These are phyloP conservation scores for Anaspis maculata DNA, from an alignment of 2,888 invertebrate species.

Conservation along the genomic window DNA sequence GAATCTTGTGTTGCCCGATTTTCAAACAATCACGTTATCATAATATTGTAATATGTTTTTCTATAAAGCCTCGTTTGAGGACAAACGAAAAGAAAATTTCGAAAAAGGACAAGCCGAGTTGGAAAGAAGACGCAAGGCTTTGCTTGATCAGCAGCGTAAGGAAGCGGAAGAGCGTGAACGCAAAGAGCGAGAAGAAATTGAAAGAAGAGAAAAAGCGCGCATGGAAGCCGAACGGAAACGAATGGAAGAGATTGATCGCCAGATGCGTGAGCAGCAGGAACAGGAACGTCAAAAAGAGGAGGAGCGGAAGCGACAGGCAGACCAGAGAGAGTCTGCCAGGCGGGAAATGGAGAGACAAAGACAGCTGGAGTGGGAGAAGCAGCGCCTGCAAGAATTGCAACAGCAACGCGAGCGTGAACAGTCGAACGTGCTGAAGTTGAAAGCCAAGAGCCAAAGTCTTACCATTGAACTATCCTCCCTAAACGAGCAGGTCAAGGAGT, in stretches of 20 bases:
- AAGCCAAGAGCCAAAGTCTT: constrained; percentile 79
- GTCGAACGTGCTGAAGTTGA: constrained; percentile 73
- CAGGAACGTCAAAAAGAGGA: constrained; percentile 67
- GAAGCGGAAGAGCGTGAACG: constrained; percentile 90
- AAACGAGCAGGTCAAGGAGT: constrained; percentile 57
- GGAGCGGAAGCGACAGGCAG: constrained; percentile 67
- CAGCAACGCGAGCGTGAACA: constrained; percentile 79
- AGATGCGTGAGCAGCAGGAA: constrained; percentile 70
- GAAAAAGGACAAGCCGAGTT: constrained; percentile 97
- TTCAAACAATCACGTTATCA: constrained; percentile 25
- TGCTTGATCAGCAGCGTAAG: constrained; percentile 84
- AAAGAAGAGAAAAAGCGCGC: constrained; percentile 74
- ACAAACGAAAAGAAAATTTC: constrained; percentile 93
- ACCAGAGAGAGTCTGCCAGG: constrained; percentile 72
- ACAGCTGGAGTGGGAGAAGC: constrained; percentile 93
- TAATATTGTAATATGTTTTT: constrained; percentile 16
- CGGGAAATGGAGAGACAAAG: constrained; percentile 90
- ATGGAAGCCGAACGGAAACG: constrained; percentile 67
- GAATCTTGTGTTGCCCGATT: no score
- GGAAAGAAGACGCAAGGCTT: constrained; percentile 77
- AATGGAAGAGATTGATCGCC: constrained; percentile 79
- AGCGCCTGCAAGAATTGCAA: constrained; percentile 73
- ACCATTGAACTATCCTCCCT: constrained; percentile 66
- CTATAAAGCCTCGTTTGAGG: constrained; percentile 90
- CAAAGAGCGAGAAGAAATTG: constrained; percentile 85